Percentiles rank a stretch among this genome's conserved stretches.
phyloP scores from a whole-genome alignment of 2,113 vertebrate genomes.

The Petrocephalus microphthalmus region DNA sequence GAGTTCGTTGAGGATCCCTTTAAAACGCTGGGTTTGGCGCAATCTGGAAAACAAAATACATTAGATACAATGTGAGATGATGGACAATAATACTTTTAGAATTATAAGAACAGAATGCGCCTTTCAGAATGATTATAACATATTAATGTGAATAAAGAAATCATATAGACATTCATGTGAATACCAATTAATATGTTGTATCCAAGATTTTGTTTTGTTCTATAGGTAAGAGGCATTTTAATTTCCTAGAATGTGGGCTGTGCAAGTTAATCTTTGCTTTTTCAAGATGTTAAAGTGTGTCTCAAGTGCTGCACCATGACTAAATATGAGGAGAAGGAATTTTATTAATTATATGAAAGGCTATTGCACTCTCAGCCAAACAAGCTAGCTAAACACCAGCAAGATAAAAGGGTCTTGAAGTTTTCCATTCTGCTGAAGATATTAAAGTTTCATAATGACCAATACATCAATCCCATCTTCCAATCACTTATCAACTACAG shows the following conservation, averaged over 20 bases:
- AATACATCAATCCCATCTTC: background rate
- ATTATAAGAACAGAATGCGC: background rate
- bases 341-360: background rate
- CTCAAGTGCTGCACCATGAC: background rate
- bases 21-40: conserved; percentile 71
- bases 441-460: background rate
- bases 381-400: background rate
- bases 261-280: conserved; percentile 13
- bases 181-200: conserved; percentile 9
- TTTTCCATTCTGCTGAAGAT: background rate
- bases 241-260: background rate
- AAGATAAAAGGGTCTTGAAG: background rate
- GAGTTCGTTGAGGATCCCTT: conserved; percentile 66
- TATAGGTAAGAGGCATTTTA: background rate
- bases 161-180: conserved; percentile 27
- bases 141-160: conserved; percentile 31
- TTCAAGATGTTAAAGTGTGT: conserved; percentile 13
- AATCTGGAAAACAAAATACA: conserved; percentile 63
- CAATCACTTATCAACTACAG: background rate
- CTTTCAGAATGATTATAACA: conserved; percentile 27
- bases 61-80: conserved; percentile 19
- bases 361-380: background rate
- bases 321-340: background rate
- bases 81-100: background rate
- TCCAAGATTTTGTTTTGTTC: conserved; percentile 16